Evolutionary conservation across 2,888 invertebrate genomes (phyloP).

Genomic region (Ganaspis brasiliensis): DNA sequence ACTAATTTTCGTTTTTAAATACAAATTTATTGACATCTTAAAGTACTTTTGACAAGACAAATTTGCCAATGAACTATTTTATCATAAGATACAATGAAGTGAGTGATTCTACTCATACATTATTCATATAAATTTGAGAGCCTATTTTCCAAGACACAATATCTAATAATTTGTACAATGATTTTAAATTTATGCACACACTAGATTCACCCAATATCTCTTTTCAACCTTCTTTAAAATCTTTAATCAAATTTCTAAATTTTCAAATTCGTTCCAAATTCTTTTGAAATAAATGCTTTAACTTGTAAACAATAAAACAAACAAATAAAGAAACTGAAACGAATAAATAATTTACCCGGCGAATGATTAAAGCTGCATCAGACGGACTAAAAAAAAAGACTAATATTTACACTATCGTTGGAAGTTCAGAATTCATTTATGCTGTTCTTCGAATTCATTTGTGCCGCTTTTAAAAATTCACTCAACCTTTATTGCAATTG

Average conservation of each 20-base stretch:
- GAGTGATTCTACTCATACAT: constrained; percentile 9
- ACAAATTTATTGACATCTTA: constrained; percentile 74
- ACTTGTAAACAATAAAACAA: background rate
- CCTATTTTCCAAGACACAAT: background rate
- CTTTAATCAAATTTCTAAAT: background rate
- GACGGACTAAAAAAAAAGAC: background rate
- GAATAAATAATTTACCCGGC: too few species aligned
- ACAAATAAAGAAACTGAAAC: background rate
- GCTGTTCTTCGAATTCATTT: background rate
- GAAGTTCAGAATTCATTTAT: background rate
- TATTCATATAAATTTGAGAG: constrained; percentile 7
- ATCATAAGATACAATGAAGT: background rate
- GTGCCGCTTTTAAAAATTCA: background rate
- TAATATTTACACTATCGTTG: constrained; percentile 34
- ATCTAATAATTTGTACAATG: constrained; percentile 1
- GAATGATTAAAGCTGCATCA: too few species aligned
- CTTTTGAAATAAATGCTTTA: background rate
- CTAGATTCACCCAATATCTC: background rate
- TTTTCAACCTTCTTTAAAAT: background rate
- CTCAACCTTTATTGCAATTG: background rate
- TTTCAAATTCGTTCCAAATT: background rate
- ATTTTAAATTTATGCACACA: background rate
- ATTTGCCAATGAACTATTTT: background rate
- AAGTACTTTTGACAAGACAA: constrained; percentile 56
- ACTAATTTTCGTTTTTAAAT: constrained; percentile 63